Evolutionary conservation across 1,140 invertebrate genomes (phyloP).

Genomic region (Proctacanthus coquilletti): DNA sequence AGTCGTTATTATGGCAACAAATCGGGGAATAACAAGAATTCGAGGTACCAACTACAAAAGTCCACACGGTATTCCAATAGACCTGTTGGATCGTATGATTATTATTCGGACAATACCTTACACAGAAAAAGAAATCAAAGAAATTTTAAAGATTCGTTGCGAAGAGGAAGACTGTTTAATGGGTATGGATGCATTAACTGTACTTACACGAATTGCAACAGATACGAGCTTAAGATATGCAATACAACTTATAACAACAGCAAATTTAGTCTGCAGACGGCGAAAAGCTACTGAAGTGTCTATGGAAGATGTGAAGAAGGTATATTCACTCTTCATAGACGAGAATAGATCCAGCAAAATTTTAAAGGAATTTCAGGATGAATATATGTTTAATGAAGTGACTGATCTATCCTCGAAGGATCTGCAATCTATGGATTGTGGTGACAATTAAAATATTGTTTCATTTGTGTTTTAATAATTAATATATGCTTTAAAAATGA

Average conservation of each 20-base stretch:
- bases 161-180: slow-evolving; percentile 98
- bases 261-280: slow-evolving; percentile 70
- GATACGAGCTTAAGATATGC: slow-evolving; percentile 91
- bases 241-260: slow-evolving; percentile 96
- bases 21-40: slow-evolving; percentile 91
- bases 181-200: slow-evolving; percentile 75
- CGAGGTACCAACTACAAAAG: slow-evolving; percentile 85
- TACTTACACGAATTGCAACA: slow-evolving; percentile 81
- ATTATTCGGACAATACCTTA: slow-evolving; percentile 88
- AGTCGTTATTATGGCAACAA: slow-evolving; percentile 98
- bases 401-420: slow-evolving; percentile 11
- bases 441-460: slow-evolving; percentile 2
- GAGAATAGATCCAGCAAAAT: slow-evolving; percentile 84
- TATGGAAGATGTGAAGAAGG: slow-evolving; percentile 86
- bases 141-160: slow-evolving; percentile 85
- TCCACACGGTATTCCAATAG: slow-evolving; percentile 90
- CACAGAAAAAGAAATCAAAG: slow-evolving; percentile 72
- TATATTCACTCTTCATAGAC: slow-evolving; percentile 89
- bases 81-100: slow-evolving; percentile 89
- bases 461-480: too few relatives aligned
- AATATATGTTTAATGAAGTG: slow-evolving; percentile 81
- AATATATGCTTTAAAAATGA: too few relatives aligned
- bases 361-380: slow-evolving; percentile 88
- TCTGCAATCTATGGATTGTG: slow-evolving; percentile 1
- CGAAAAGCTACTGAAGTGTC: slow-evolving; percentile 73